These are phyloP conservation scores for Rhynchophorus ferrugineus DNA, from an alignment of 1,140 invertebrate genomes.

Conservation along the genomic window DNA sequence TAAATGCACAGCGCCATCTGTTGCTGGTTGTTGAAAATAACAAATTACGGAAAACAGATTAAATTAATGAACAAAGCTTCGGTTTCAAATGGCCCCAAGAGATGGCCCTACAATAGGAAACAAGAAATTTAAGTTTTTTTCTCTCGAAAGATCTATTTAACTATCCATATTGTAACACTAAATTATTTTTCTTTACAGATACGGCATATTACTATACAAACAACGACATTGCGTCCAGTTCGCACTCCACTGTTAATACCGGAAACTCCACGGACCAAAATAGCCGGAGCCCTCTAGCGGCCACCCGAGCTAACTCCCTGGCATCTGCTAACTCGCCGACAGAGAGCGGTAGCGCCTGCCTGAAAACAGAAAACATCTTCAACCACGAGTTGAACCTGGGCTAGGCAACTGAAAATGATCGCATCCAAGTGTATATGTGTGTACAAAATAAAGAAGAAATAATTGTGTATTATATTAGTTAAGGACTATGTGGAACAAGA, in stretches of 20 bases:
- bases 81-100: too few species aligned
- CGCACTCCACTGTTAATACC: conserved; percentile 35
- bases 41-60: too few species aligned
- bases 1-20: too few species aligned
- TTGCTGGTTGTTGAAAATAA: too few species aligned
- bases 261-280: conserved; percentile 40
- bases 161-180: too few species aligned
- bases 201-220: conserved; percentile 60
- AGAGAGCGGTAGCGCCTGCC: conserved; percentile 63
- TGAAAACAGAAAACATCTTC: conserved; percentile 52
- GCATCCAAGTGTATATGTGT: background rate
- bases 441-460: conserved; percentile 10
- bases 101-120: too few species aligned
- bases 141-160: too few species aligned
- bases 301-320: conserved; percentile 61
- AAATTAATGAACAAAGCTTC: too few species aligned
- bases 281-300: conserved; percentile 59
- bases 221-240: conserved; percentile 47
- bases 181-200: conserved; percentile 45
- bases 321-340: conserved; percentile 64
- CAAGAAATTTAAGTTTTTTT: too few species aligned
- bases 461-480: conserved; percentile 13
- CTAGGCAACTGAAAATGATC: conserved; percentile 10
- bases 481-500: background rate
- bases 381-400: conserved; percentile 47